A percentile compares a stretch with the other conserved stretches of the same genome.
These are phyloP conservation scores for Camponotus pennsylvanicus DNA, from an alignment of 1,140 invertebrate species.

Conservation along the genomic window DNA sequence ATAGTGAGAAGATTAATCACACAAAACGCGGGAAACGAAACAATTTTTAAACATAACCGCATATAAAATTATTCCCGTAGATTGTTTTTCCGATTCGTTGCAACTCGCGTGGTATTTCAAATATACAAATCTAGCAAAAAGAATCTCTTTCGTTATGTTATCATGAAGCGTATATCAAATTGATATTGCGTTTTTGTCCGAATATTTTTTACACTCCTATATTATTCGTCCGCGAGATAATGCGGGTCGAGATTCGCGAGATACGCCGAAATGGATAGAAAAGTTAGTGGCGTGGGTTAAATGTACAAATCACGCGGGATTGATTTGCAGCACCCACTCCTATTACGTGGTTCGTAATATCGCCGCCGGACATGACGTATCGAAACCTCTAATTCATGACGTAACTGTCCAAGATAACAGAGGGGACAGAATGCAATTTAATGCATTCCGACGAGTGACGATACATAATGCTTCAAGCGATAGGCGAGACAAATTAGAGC, in stretches of 20 bases:
- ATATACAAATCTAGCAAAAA: conserved; percentile 4
- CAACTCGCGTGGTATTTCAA: not conserved
- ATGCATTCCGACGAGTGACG: conserved; percentile 12
- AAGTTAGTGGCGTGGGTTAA: conserved; percentile 26
- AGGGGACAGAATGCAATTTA: conserved; percentile 43
- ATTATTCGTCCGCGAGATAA: not conserved
- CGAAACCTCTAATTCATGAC: conserved; percentile 50
- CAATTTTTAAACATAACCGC: conserved; percentile 13
- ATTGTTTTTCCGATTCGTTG: conserved; percentile 3
- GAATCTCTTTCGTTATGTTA: conserved; percentile 1
- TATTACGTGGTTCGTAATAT: conserved; percentile 39
- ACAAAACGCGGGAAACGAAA: not conserved
- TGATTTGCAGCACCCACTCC: conserved; percentile 29
- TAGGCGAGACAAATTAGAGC: not conserved
- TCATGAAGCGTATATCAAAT: conserved; percentile 13
- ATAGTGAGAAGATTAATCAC: conserved; percentile 13
- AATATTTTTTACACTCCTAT: conserved; percentile 23
- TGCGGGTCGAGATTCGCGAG: not conserved
- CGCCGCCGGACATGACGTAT: conserved; percentile 36
- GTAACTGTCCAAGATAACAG: conserved; percentile 51
- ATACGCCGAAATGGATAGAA: conserved; percentile 6
- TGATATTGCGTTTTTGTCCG: not conserved
- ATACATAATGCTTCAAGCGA: not conserved
- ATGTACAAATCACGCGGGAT: conserved; percentile 48
- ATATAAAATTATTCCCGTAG: conserved; percentile 21